phyloP scores from a whole-genome alignment of 2,797 vertebrate genomes.

The Notolabrus celidotus region DNA sequence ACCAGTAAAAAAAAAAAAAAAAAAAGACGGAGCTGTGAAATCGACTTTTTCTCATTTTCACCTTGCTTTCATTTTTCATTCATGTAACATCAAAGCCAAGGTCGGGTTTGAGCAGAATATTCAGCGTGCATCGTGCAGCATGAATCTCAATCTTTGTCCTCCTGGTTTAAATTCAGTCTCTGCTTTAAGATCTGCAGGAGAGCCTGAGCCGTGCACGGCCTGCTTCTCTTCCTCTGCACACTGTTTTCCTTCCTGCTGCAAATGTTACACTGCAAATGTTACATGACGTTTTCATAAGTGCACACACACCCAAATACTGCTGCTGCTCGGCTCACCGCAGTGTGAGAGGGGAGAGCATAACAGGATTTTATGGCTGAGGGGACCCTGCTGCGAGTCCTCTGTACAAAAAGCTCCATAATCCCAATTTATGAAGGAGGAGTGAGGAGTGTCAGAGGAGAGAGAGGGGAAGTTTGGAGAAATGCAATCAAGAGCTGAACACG shows the following conservation, averaged over 20 bases:
- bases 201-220: background rate
- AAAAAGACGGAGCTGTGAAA: background rate
- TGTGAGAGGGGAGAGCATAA: conserved; percentile 35
- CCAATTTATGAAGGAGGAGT: conserved; percentile 2
- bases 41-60: conserved; percentile 3
- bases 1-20: background rate
- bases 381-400: conserved; percentile 11
- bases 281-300: conserved; percentile 54
- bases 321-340: conserved; percentile 33
- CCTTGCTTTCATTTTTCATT: conserved; percentile 22
- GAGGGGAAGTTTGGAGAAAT: no score
- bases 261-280: conserved; percentile 58
- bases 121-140: conserved; percentile 15
- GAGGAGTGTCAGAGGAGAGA: conserved; percentile 2
- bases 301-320: conserved; percentile 45
- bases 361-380: conserved; percentile 37
- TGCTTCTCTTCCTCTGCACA: conserved; percentile 11
- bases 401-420: conserved; percentile 30
- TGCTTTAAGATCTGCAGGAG: conserved; percentile 27
- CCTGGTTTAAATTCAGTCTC: conserved; percentile 47
- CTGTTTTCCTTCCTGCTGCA: conserved; percentile 52
- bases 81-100: conserved; percentile 20
- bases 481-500: background rate
- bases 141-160: conserved; percentile 38
- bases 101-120: conserved; percentile 7